These are phyloP conservation scores for Microtus montanus DNA, from an alignment of 2,113 vertebrate species.

Conservation along the genomic window DNA sequence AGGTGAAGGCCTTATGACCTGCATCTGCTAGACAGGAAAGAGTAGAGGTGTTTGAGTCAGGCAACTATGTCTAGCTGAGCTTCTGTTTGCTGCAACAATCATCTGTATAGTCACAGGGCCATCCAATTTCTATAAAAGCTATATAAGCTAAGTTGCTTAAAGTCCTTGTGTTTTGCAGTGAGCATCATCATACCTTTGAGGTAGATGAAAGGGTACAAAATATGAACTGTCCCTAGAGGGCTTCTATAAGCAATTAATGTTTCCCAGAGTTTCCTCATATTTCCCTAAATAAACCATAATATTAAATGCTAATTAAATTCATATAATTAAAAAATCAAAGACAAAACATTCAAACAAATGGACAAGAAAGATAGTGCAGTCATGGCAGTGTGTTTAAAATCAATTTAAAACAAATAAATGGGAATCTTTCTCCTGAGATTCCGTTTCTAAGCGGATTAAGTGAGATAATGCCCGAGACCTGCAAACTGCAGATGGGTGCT, in stretches of 20 bases:
- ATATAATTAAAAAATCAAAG: constrained; percentile 33
- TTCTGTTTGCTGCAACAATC: not conserved
- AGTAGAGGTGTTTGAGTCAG: not conserved
- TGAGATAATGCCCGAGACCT: not conserved
- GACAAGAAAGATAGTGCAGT: not conserved
- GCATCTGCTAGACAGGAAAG: not conserved
- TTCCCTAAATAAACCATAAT: not conserved
- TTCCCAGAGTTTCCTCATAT: not conserved
- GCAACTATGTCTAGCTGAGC: not conserved
- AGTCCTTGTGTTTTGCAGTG: not conserved
- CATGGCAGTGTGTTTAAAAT: not conserved
- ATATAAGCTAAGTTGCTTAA: too few species aligned
- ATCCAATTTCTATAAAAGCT: not conserved
- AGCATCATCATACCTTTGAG: not conserved
- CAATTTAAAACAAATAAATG: not conserved
- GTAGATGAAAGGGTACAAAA: not conserved
- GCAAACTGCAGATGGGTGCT: not conserved
- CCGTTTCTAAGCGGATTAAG: not conserved
- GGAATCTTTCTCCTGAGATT: not conserved
- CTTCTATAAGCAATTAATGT: not conserved
- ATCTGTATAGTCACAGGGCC: not conserved
- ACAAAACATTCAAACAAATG: not conserved
- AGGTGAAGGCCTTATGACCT: not conserved
- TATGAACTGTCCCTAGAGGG: not conserved
- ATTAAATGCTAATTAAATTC: constrained; percentile 20